A percentile compares a stretch with the other conserved stretches of the same genome.
These are phyloP conservation scores for Nycticorax nycticorax DNA, from an alignment of 2,113 vertebrate genomes.

Conservation along the genomic window DNA sequence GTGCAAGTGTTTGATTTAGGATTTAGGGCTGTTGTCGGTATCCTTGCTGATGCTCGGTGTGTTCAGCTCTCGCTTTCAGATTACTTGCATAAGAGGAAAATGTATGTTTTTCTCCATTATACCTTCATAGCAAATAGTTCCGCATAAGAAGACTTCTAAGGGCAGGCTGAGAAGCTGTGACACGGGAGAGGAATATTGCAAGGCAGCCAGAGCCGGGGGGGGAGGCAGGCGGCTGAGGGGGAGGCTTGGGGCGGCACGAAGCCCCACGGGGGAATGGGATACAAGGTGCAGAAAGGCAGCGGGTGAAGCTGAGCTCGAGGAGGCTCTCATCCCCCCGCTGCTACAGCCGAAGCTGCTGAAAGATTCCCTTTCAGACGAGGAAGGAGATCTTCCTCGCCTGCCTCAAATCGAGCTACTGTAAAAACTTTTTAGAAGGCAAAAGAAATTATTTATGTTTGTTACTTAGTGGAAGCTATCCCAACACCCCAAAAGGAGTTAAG, in stretches of 20 bases:
- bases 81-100: background rate
- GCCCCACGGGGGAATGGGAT: accelerated
- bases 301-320: background rate
- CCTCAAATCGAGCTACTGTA: background rate
- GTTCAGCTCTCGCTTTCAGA: too few relatives aligned
- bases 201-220: too few relatives aligned
- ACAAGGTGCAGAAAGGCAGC: accelerated
- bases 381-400: background rate
- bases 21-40: background rate
- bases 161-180: background rate
- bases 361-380: background rate
- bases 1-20: background rate
- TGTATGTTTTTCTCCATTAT: background rate
- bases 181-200: background rate
- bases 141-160: background rate
- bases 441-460: slow-evolving; percentile 42
- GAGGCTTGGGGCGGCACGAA: background rate
- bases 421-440: background rate
- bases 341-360: background rate
- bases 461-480: slow-evolving; percentile 8
- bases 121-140: background rate
- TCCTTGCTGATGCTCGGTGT: accelerated
- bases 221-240: background rate
- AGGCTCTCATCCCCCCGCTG: background rate
- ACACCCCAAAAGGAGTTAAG: slow-evolving; percentile 45